phyloP scores from a whole-genome alignment of 2,113 vertebrate species.

The Tichodroma muraria region DNA sequence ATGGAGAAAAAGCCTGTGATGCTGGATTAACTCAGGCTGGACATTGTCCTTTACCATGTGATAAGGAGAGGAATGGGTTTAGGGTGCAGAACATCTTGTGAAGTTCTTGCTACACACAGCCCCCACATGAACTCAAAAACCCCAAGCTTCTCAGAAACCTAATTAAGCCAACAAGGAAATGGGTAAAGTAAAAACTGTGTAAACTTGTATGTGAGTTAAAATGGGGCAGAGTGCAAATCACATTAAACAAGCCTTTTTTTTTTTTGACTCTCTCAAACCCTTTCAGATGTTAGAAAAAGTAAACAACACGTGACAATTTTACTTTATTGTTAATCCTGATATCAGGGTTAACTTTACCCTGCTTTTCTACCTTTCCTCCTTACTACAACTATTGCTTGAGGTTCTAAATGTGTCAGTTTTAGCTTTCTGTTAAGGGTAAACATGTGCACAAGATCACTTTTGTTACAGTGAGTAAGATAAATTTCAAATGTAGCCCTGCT shows the following conservation, averaged over 20 bases:
- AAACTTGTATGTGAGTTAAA: slow-evolving; percentile 37
- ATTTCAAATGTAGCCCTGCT: slow-evolving; percentile 9
- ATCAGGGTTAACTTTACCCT: slow-evolving; percentile 39
- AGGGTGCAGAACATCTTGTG: neutral
- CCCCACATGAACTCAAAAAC: neutral
- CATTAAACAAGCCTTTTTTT: slow-evolving; percentile 17
- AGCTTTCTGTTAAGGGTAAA: slow-evolving; percentile 50
- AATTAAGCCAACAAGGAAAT: neutral
- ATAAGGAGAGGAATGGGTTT: neutral
- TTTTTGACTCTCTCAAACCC: slow-evolving; percentile 24
- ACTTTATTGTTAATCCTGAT: slow-evolving; percentile 49
- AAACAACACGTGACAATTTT: slow-evolving; percentile 27
- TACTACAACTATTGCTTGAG: neutral
- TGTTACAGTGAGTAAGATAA: slow-evolving; percentile 29
- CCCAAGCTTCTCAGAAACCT: neutral
- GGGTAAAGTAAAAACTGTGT: neutral
- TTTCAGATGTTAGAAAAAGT: slow-evolving; percentile 67
- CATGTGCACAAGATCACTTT: neutral
- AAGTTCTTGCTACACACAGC: neutral
- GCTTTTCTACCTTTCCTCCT: slow-evolving; percentile 16
- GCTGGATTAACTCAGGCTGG: neutral
- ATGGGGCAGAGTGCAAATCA: slow-evolving; percentile 33
- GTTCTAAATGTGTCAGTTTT: slow-evolving; percentile 49
- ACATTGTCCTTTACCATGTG: neutral
- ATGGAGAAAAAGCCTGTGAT: slow-evolving; percentile 3